These are phyloP conservation scores for Leptinotarsa lineolata DNA, from an alignment of 1,140 invertebrate species.

Conservation along the genomic window DNA sequence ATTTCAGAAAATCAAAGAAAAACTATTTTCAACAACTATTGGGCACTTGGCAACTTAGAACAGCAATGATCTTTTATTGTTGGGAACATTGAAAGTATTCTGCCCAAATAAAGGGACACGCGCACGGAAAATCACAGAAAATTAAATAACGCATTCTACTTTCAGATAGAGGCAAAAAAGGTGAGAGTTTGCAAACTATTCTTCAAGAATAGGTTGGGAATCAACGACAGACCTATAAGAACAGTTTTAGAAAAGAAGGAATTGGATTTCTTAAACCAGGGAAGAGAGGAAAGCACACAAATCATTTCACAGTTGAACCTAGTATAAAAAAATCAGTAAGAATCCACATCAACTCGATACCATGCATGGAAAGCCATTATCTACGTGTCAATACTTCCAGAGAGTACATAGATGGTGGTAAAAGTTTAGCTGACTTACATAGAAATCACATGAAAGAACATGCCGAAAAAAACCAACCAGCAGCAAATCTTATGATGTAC, in stretches of 20 bases:
- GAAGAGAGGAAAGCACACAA: constrained; percentile 46
- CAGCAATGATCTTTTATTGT: too few species aligned
- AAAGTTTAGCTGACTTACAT: constrained; percentile 49
- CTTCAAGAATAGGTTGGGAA: constrained; percentile 44
- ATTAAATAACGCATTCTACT: constrained; percentile 46
- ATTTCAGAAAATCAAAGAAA: too few species aligned
- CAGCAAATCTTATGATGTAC: constrained; percentile 46
- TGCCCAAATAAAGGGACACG: background rate
- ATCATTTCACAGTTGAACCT: constrained; percentile 44
- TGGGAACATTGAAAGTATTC: too few species aligned
- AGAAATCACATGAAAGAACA: constrained; percentile 46
- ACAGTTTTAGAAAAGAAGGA: constrained; percentile 36
- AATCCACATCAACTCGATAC: constrained; percentile 51
- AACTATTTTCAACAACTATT: too few species aligned
- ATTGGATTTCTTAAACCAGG: constrained; percentile 15
- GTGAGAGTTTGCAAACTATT: constrained; percentile 44
- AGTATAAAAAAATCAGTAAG: constrained; percentile 45
- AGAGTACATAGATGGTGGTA: constrained; percentile 50
- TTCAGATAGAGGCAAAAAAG: constrained; percentile 35
- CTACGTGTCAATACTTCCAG: constrained; percentile 44
- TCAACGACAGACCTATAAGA: constrained; percentile 40
- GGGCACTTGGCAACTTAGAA: too few species aligned
- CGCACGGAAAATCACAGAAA: constrained; percentile 31
- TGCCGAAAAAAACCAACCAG: constrained; percentile 36
- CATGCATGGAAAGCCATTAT: constrained; percentile 52